Base-by-base conservation (phyloP, 2,888 invertebrate species). In the Agrochola lota region DNA sequence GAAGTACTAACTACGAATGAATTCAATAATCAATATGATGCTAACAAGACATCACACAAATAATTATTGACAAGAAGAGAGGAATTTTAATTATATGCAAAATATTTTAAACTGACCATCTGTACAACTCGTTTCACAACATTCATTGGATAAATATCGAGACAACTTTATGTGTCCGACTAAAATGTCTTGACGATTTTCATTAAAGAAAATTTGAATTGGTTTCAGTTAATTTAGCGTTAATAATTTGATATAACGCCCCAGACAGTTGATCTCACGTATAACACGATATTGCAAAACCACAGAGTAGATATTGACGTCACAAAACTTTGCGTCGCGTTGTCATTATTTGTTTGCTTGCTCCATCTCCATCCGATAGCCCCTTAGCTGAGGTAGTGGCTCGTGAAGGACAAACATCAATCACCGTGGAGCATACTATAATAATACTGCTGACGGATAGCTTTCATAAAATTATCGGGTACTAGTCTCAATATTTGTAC, bases 361-460 rank as follows among this genome's bases (percentile, higher is more conserved):
- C 87, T 88, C 80, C 87, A 92, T 91, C 87, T 88, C 80, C 87
- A 92, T 91, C 87, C 84, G 90, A 91, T 91, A 91, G 88, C 87
- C 88, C 89, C 90, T 87, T 81, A 85, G 76, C 81, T 84, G 77
- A 89, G 81, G 79, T 85, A 91, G 83, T 92, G 89, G 87, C 71
- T 88, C 90, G 89, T 93, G 92, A 94, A 93, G 92, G 92, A 91
- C 91, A 83, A 78, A 87, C 87, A 84, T 90, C 88, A 88, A 85
- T 85, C 85, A 82, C 74, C 62, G 72, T 77, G 70, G 69, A 83
- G 46, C 60, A 67, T 68, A 74, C 68, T 77, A 69, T 74, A 74
- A 66, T 77, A 71, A 77, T 55, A 52, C 60, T 70, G 23, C 57
- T 55, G 43, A 77, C 69, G 63, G 57, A 77, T 64, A 43, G 46